Base-by-base conservation (phyloP, 2,888 invertebrate species). In the Lydus trimaculatus region DNA sequence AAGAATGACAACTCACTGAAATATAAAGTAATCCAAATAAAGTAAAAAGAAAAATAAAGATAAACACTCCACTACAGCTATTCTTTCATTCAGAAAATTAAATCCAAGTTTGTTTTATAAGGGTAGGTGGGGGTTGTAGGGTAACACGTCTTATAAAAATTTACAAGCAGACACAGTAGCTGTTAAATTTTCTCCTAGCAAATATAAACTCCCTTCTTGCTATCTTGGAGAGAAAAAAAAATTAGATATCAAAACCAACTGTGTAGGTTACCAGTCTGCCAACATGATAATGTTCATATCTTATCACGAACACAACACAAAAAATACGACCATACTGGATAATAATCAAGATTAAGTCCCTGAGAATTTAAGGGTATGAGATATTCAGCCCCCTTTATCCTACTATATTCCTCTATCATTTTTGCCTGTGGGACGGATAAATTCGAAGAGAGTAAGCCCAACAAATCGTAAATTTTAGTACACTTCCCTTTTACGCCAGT, bases 301-400 rank as follows among this genome's bases (percentile, higher is more conserved):
- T 78, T 77, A 76, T 78, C 78, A 70, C 71, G 70, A 66, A 64
- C 65, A 71, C 62, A 66, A 71, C 73, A 75, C 78, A 78, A 79
- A 79, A 79, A 79, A 78, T 76, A 76, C 75, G 75, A 67, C 71
- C 73, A 72, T 76, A 67, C 71, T 68, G 76, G 76, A 79, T 81
- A 82, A 82, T 83, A 82, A 83, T 83, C 82, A 82, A 83, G 82
- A 83, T 82, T 82, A 82, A 82, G 79, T 75, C 75, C 70, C n/a
- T 80, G 80, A 79, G 78, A 79, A 75, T 76, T 75, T 71, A n/a
- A 78, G 20, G 56, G 56, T 56, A 4, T 25, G 48, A 56, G 13
- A 15, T 25, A 25, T 70, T 73, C 73, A 70, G 58, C 77, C 75
- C 77, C 77, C 73, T 73, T 75, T 68, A 71, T 5, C 25, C 56